Percentiles rank a stretch among this genome's conserved stretches.
These are phyloP conservation scores for Trichonephila inaurata DNA, from an alignment of 1,140 invertebrate species.

Conservation along the genomic window DNA sequence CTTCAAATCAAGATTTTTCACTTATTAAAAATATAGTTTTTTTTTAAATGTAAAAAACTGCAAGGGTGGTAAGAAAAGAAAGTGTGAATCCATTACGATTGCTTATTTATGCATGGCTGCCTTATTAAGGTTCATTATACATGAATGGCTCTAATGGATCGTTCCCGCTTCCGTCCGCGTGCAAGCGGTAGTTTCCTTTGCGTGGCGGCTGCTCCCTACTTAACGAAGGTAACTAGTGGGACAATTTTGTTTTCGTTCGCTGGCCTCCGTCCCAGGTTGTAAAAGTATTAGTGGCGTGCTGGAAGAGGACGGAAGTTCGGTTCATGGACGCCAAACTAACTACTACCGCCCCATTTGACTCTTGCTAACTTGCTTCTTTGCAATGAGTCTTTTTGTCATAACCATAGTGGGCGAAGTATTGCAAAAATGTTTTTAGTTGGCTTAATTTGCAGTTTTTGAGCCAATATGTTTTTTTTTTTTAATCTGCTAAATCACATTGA, in stretches of 20 bases:
- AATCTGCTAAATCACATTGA: too few relatives aligned
- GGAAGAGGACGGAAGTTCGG: constrained; percentile 42
- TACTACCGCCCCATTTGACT: neutral
- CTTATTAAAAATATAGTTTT: too few relatives aligned
- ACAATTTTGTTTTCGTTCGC: constrained; percentile 57
- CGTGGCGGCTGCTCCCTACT: constrained; percentile 4
- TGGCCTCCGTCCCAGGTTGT: constrained; percentile 49
- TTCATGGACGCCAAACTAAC: constrained; percentile 51
- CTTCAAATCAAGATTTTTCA: too few relatives aligned
- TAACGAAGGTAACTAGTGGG: constrained; percentile 57
- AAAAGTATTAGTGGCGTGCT: constrained; percentile 45
- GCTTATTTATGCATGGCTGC: constrained; percentile 20
- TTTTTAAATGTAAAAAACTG: neutral
- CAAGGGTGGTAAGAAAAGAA: neutral
- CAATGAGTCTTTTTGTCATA: too few relatives aligned
- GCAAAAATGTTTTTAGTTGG: too few relatives aligned
- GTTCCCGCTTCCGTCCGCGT: neutral
- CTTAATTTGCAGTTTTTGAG: too few relatives aligned
- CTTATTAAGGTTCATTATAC: constrained; percentile 22
- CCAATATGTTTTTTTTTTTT: too few relatives aligned
- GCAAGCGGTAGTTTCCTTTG: constrained; percentile 16
- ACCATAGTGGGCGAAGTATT: too few relatives aligned
- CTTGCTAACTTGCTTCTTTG: neutral
- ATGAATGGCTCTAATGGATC: neutral
- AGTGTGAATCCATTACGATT: neutral